Evolutionary conservation across 2,797 vertebrate species (phyloP).

Genomic region (Distichodus sexfasciatus): DNA sequence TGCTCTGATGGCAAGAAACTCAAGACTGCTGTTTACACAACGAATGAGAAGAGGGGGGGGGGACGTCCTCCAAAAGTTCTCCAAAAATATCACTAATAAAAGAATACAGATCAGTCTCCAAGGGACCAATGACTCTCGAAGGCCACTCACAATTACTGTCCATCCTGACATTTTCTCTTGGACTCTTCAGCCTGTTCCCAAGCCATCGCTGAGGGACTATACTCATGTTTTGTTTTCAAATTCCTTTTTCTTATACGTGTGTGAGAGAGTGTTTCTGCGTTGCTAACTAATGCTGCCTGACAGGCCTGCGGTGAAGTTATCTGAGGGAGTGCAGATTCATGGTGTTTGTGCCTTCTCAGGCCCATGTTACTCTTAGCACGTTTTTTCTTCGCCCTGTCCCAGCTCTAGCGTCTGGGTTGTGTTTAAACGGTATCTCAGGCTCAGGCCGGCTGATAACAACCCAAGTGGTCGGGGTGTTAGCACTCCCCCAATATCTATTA

Average conservation of each 20-base stretch:
- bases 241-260: slow-evolving; percentile 35
- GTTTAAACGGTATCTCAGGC: slow-evolving; percentile 88
- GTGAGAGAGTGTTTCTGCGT: too few species aligned
- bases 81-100: slow-evolving; percentile 15
- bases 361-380: slow-evolving; percentile 84
- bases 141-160: slow-evolving; percentile 8
- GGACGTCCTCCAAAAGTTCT: slow-evolving; percentile 4
- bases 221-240: slow-evolving; percentile 74
- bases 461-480: slow-evolving; percentile 90
- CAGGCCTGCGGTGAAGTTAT: slow-evolving; percentile 74
- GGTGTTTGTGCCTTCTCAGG: slow-evolving; percentile 73
- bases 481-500: slow-evolving; percentile 98
- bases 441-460: slow-evolving; percentile 84
- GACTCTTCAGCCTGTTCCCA: slow-evolving; percentile 30
- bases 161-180: slow-evolving; percentile 39
- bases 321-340: slow-evolving; percentile 79
- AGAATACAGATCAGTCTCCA: slow-evolving; percentile 20
- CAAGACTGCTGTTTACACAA: too few species aligned
- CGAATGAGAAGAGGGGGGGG: too few species aligned
- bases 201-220: slow-evolving; percentile 27
- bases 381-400: slow-evolving; percentile 75
- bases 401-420: slow-evolving; percentile 83
- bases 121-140: slow-evolving; percentile 17
- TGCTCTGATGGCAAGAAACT: too few species aligned
- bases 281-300: slow-evolving; percentile 62